Base-by-base conservation (phyloP, 2,113 vertebrate genomes). In the Podarcis muralis region DNA sequence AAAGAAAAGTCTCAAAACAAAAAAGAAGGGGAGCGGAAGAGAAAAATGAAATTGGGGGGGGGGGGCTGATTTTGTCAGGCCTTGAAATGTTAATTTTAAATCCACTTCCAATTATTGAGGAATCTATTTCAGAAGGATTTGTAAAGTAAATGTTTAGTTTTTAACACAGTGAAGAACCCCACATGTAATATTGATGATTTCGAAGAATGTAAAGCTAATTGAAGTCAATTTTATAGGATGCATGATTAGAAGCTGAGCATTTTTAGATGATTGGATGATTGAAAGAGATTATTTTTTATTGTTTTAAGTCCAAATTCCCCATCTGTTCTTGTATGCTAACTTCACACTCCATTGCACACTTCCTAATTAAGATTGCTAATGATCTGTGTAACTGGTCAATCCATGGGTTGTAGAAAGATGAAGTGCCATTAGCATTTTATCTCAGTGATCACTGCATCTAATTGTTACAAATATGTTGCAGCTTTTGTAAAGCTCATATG, bases 381-480 rank as follows among this genome's bases (percentile, higher is more conserved):
- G 25, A 93, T 80, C 9, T 90, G 80, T 71, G 62, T 83, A 89
- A 85, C 68, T 57, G 11, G 1, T 69, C 82, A 32, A 75, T 2
- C 2, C 74, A 86, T 85, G 81, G 89, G 88, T 85, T 87, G 91
- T 76, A 88, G 16, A 35, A 93, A 43, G 48, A 90, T 84, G 82
- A 88, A 65, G 27, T 89, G 77, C 91, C 89, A 84, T 5, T 87
- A 9, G 37, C 43, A 69, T 57, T 87, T 92, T 85, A 87, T 81
- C 32, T 78, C 43, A 68, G 32, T 78, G 59, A 87, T 89, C 86
- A 68, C 80, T 22, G 4, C 66, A 3, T 87, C 84, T 85, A 86
- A 72, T 59, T 72, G 69, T 65, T 89, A 76, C 90, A 89, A 95
- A 93, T 32, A 90, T 91, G 90, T 81, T 82, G 86, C 83, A 91